Conservation (phyloP, 2,113 vertebrate species). For the Nesogale talazaci region DNA sequence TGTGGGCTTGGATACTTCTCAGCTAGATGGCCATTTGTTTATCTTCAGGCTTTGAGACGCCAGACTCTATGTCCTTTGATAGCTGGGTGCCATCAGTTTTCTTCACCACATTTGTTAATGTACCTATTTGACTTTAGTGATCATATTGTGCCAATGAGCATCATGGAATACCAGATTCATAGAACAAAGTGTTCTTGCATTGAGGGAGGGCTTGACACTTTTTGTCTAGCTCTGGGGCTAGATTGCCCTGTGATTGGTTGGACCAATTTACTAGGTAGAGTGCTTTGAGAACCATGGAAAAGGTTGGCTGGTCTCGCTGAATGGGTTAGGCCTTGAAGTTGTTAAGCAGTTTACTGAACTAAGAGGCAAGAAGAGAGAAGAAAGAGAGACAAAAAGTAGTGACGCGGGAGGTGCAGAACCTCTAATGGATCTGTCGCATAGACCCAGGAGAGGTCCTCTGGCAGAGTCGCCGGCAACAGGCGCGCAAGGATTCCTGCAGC, state of each 20-base stretch:
- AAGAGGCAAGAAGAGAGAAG: neutral
- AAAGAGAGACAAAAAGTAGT: neutral
- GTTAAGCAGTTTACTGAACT: neutral
- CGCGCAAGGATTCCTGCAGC: too few species aligned
- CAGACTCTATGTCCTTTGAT: too few species aligned
- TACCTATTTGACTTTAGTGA: too few species aligned
- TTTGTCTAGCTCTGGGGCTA: neutral
- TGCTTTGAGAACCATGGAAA: neutral
- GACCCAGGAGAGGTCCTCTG: neutral
- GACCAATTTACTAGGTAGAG: neutral
- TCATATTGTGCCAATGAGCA: too few species aligned
- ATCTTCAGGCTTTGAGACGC: too few species aligned
- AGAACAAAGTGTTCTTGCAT: too few species aligned
- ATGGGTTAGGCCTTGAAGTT: neutral
- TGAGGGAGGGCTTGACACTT: too few species aligned
- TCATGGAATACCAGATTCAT: too few species aligned
- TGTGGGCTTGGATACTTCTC: too few species aligned
- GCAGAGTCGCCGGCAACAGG: neutral
- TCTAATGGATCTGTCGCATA: neutral
- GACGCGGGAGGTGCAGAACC: neutral
- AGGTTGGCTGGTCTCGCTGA: neutral
- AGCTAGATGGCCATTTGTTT: too few species aligned
- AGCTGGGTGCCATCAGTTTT: too few species aligned
- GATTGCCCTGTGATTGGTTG: neutral
- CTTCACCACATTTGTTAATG: too few species aligned